Base-by-base conservation (phyloP, 2,113 vertebrate species). In the Microtus oregoni region DNA sequence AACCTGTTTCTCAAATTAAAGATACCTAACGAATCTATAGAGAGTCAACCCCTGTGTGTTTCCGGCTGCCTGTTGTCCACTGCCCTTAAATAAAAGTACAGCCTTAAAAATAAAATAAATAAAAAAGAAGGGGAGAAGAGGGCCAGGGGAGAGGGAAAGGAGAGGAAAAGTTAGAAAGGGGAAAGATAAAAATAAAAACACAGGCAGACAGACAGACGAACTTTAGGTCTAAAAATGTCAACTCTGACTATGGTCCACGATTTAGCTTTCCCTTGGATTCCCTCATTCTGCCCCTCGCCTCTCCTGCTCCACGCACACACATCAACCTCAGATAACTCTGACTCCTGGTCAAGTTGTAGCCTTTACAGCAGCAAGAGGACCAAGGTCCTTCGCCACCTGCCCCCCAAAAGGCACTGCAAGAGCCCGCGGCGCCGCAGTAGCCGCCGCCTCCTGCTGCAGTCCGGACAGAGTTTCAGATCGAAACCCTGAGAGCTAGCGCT, bases 301-400 rank as follows among this genome's bases (percentile, higher is more conserved):
- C 55, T 55, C 55, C 55, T 19, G 15, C 55, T 58, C 17, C 55
- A 6, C 55, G 1, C 58, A 58, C 19, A 58, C 58, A 5, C 58
- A 58, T 58, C 52, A 41, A 63, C 61, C 10, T 32, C 90, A 61
- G 19, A 58, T 52, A 55, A 61, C 75, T 77, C 86, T 83, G 96
- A 95, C 90, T 92, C 35, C 83, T 86, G 2, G 35, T 86, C 94
- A 95, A 95, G 88, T 96, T 94, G 93, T 85, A 86, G 55, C 67
- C 88, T 73, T 14, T 17, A 52, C 7, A 92, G 70, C 94, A 52
- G 81, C 70, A 47, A 76, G 52, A 44, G 26, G 72, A 76, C 55
- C 58, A 1, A 95, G 58, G 90, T 92, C 95, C 76, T 90, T 90
- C 70, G 11, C 76, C 11, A 32, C 7, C 92, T 58, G 91, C 90